Evolutionary conservation across 2,888 invertebrate species (phyloP).

Genomic region (Raillietiella orientalis): DNA sequence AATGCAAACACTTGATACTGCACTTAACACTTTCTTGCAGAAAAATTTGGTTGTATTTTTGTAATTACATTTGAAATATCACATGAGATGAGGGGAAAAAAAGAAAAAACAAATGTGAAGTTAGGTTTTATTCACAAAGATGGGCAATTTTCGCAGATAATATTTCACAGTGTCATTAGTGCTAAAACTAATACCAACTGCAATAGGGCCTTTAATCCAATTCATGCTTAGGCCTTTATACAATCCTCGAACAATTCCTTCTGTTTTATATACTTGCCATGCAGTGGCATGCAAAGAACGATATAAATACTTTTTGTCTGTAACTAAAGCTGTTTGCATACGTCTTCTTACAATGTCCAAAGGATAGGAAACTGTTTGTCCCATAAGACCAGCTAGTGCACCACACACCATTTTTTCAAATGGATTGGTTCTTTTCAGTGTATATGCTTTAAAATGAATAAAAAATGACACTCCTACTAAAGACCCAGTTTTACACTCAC

Average conservation of each 20-base stretch:
- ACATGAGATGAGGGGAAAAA: no score
- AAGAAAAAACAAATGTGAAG: no score
- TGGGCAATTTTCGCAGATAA: constrained; percentile 6
- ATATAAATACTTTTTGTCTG: constrained; percentile 16
- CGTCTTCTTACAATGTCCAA: constrained; percentile 58
- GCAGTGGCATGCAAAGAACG: no score
- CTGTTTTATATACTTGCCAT: constrained; percentile 36
- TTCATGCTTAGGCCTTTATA: constrained; percentile 99
- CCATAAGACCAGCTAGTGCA: constrained; percentile 63
- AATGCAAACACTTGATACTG: no score
- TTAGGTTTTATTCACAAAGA: no score
- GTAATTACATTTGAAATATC: no score
- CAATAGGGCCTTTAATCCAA: constrained; percentile 48
- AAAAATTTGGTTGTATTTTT: no score
- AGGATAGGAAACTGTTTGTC: constrained; percentile 87
- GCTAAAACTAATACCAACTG: constrained; percentile 70
- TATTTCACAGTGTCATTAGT: constrained; percentile 53
- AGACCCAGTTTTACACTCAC: neutral
- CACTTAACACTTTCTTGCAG: no score
- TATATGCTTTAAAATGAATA: no score
- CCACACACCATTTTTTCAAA: constrained; percentile 42
- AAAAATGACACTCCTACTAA: neutral
- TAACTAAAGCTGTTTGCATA: constrained; percentile 27
- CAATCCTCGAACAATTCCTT: constrained; percentile 60
- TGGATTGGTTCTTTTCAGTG: constrained; percentile 17